These are phyloP conservation scores for Apis dorsata DNA, from an alignment of 1,140 invertebrate species.

Conservation along the genomic window DNA sequence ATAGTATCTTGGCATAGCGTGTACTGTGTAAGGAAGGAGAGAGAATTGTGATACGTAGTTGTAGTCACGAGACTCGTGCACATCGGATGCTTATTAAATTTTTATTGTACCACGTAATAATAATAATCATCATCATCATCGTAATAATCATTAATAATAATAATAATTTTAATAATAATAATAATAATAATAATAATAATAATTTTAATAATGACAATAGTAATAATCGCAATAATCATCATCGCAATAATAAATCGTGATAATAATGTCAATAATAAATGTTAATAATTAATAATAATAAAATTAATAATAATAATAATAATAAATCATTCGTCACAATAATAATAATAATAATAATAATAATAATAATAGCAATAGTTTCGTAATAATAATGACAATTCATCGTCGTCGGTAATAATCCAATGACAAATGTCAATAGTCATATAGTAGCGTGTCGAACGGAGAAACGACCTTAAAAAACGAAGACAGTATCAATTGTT, in stretches of 20 bases:
- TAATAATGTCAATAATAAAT: constrained; percentile 70
- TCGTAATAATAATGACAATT: constrained; percentile 75
- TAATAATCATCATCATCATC: constrained; percentile 74
- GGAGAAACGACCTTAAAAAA: constrained; percentile 74
- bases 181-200: constrained; percentile 71
- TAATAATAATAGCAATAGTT: constrained; percentile 69
- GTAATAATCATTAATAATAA: constrained; percentile 72
- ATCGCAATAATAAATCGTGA: constrained; percentile 66
- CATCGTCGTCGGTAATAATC: constrained; percentile 72
- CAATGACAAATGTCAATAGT: constrained; percentile 77
- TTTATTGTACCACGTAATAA: constrained; percentile 80
- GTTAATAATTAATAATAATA: constrained; percentile 70
- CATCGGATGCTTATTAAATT: constrained; percentile 76
- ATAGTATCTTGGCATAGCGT: background rate
- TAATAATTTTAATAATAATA: constrained; percentile 67
- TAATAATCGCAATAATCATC: constrained; percentile 61
- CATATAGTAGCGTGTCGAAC: constrained; percentile 74
- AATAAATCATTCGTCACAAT: constrained; percentile 62
- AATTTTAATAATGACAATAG: constrained; percentile 58
- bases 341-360: constrained; percentile 34
- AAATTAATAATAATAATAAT: constrained; percentile 65
- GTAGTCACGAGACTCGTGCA: constrained; percentile 58
- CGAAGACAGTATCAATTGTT: constrained; percentile 76
- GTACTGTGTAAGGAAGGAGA: background rate
- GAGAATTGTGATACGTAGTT: background rate